Base-by-base conservation (phyloP, 2,888 invertebrate genomes). In the Acrobasis consociella region DNA sequence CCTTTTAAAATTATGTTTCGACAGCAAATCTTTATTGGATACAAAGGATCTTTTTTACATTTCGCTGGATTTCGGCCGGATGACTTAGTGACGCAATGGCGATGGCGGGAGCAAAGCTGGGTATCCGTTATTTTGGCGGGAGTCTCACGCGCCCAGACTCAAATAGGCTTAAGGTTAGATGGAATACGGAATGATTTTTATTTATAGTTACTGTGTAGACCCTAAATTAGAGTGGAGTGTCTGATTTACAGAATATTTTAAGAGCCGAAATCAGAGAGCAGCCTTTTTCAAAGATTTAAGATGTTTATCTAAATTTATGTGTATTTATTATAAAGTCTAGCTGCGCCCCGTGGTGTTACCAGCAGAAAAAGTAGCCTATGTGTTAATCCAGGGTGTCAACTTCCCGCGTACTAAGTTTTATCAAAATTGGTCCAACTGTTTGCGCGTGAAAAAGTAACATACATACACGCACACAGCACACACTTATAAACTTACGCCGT, bases 41-140 rank as follows among this genome's bases (percentile, higher is more conserved):
- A 17, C 39, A 52, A 49, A 55, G 63, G 63, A 55, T 60, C 38
- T 63, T 63, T 58, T 62, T 56, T 62, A 55, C 39, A 39, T 55
- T 39, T 39, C 5, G 39, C 15, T 39, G 38, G 15, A 39, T 55
- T 38, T 38, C 55, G 38, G 11, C 9, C 50, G 3, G 38, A 17
- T 51, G 11, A 11, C 22, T 51, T 51, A 17, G 5, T 51, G 51
- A 22, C 11, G 17, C 17, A 13, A 17, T 10, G n/a, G n/a, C n/a
- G n/a, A n/a, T n/a, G 11, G 22, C 10, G 17, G 10, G 11, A 51
- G 17, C 16, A 51, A 22, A 51, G 11, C 31, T n/a, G n/a, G 11
- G 10, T 46, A 46, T 46, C 46, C 46, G 46, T 46, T 46, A 46
- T 46, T 46, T 46, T 46, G 46, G 46, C 46, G 46, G 2, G 13